Evolutionary conservation across 2,797 vertebrate species (phyloP), one percentile per base, ranked within the genome.

Genomic region (Aythya fuligula): DNA sequence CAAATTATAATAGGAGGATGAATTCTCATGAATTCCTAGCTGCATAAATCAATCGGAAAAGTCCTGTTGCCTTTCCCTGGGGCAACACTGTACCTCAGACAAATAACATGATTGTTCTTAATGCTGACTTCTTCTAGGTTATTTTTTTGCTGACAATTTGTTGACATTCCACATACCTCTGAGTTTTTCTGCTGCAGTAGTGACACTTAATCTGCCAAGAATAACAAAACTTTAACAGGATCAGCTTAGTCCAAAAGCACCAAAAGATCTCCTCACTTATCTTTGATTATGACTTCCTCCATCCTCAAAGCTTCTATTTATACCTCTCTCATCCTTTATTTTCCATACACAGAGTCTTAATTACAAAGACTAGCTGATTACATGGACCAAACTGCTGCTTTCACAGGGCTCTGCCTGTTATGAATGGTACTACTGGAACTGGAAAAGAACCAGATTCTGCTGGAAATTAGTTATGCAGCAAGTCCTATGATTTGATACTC

Each of bases 31-130:
- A 89, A 88, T 57, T 80, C 65, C 65, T 67, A n/a, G 41, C n/a
- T 71, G 75, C 45, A 65, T 70, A 77, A 88, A 66, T 19, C 19
- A 53, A 87, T 13, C 56, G n/a, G 58, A 91, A 92, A 86, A n/a
- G 49, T 38, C 62, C n/a, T 85, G n/a, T 5, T 86, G 92, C 81
- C 88, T 78, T 75, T 71, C 62, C 76, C 60, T 49, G 41, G 20
- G 54, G 54, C 73, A 91, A 77, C 47, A 47, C 0, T 27, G 22
- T 56, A 74, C 65, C 47, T 82, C 56, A 64, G 62, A 84, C 70
- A 93, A 96, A 80, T 61, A 75, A 60, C 34, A 70, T 43, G 28
- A 66, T 38, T 81, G 43, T 21, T 86, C 94, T 81, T 90, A 93
- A 87, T 58, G 71, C 74, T 93, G 84, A 90, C 76, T 87, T 86